These are phyloP conservation scores for Melipona beecheii DNA, from an alignment of 2,888 invertebrate genomes.

Conservation along the genomic window DNA sequence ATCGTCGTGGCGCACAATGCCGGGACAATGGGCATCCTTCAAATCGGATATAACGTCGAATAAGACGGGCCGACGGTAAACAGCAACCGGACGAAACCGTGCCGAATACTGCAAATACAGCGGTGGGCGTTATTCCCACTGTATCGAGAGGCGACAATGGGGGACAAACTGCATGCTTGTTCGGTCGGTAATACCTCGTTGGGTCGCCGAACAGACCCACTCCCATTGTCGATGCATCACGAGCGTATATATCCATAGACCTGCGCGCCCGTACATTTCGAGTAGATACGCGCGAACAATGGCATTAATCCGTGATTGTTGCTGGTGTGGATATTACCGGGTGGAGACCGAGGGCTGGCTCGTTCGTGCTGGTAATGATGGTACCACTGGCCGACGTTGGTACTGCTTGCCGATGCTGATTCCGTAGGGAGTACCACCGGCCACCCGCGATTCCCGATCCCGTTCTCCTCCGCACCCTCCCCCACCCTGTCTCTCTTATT, in stretches of 20 bases:
- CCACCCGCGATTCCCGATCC: conserved; percentile 27
- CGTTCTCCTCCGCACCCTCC: not conserved
- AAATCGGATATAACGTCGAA: conserved; percentile 71
- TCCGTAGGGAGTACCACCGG: conserved; percentile 29
- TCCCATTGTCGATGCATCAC: conserved; percentile 79
- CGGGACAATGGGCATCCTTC: conserved; percentile 66
- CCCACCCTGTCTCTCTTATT: not conserved
- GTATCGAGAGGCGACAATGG: conserved; percentile 80
- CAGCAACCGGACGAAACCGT: conserved; percentile 69
- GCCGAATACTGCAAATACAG: conserved; percentile 75
- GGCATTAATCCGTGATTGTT: conserved; percentile 79
- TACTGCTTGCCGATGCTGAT: conserved; percentile 14
- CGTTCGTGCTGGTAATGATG: conserved; percentile 43
- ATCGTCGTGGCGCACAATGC: conserved; percentile 51
- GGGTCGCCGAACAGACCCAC: conserved; percentile 78
- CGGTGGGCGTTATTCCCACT: conserved; percentile 78
- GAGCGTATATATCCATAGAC: conserved; percentile 73
- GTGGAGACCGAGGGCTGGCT: conserved; percentile 55
- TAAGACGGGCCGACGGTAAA: conserved; percentile 70
- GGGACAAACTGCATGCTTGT: conserved; percentile 81
- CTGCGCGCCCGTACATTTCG: conserved; percentile 77
- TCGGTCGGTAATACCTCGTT: conserved; percentile 81
- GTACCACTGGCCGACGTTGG: conserved; percentile 28
- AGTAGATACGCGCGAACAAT: conserved; percentile 78
- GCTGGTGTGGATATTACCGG: conserved; percentile 74